Evolutionary conservation across 2,888 invertebrate species (phyloP).

Genomic region (Elgonia sp.): DNA sequence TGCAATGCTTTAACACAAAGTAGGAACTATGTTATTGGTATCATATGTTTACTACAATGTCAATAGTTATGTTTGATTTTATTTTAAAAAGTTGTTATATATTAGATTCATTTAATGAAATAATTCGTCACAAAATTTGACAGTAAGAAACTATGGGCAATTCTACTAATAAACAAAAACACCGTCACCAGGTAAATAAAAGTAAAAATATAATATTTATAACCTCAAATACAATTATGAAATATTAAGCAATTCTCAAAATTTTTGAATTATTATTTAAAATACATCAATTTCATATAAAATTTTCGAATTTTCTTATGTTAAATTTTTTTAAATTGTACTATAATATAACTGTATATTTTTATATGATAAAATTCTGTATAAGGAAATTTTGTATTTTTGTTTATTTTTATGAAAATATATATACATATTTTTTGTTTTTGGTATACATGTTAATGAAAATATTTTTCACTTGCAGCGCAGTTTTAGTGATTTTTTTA

Average conservation of each 20-base stretch:
- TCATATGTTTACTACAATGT: neutral
- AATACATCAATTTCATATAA: no score
- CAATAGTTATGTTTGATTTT: neutral
- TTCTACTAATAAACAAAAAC: conserved; percentile 81
- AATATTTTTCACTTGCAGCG: conserved; percentile 79
- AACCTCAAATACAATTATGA: conserved; percentile 76
- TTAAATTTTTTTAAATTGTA: no score
- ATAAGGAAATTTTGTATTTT: neutral
- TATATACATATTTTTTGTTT: neutral
- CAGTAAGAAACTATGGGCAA: conserved; percentile 83
- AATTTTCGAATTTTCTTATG: no score
- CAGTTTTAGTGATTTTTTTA: conserved; percentile 81
- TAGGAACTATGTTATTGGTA: neutral
- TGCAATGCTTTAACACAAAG: neutral
- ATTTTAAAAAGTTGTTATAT: neutral
- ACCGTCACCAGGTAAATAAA: conserved; percentile 76
- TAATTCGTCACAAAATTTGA: neutral
- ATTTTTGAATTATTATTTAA: no score
- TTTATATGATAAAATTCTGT: neutral
- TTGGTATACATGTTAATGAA: neutral
- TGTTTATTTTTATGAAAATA: no score
- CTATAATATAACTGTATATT: no score
- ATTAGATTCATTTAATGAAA: neutral
- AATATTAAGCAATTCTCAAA: neutral
- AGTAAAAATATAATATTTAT: conserved; percentile 42